phyloP scores from a whole-genome alignment of 2,888 invertebrate species.

The Allolobophora icterica region DNA sequence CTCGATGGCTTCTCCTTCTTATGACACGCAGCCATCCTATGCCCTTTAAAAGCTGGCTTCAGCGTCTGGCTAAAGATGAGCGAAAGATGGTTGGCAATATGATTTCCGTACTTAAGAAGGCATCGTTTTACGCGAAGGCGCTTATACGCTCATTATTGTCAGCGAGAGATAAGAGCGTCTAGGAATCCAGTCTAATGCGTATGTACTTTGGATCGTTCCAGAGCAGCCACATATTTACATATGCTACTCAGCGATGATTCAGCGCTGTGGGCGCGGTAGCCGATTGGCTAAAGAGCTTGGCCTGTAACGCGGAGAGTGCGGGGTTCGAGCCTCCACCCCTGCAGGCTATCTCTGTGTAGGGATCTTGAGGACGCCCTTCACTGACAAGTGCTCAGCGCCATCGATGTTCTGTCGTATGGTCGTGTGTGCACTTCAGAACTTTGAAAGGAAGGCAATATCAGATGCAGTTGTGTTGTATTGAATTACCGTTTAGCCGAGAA shows the following conservation, averaged over 20 bases:
- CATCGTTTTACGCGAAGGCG: neutral
- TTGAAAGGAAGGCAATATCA: too few relatives aligned
- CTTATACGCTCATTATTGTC: neutral
- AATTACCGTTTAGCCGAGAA: too few relatives aligned
- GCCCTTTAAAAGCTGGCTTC: neutral
- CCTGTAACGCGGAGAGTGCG: too few relatives aligned
- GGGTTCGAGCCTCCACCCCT: too few relatives aligned
- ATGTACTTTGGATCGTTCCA: neutral
- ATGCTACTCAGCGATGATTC: neutral
- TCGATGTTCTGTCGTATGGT: too few relatives aligned
- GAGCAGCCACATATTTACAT: neutral
- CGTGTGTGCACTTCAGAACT: too few relatives aligned
- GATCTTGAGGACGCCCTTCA: too few relatives aligned
- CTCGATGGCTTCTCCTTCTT: neutral
- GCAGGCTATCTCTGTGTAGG: too few relatives aligned
- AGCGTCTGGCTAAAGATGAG: neutral
- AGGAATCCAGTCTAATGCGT: neutral
- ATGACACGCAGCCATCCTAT: neutral
- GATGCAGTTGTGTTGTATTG: too few relatives aligned
- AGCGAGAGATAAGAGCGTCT: neutral
- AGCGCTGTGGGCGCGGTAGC: too few relatives aligned
- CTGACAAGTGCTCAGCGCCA: too few relatives aligned
- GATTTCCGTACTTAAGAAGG: neutral
- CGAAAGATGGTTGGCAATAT: neutral
- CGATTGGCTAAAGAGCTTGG: too few relatives aligned